phyloP scores from a whole-genome alignment of 2,113 vertebrate species.

The Xiphorhynchus elegans region DNA sequence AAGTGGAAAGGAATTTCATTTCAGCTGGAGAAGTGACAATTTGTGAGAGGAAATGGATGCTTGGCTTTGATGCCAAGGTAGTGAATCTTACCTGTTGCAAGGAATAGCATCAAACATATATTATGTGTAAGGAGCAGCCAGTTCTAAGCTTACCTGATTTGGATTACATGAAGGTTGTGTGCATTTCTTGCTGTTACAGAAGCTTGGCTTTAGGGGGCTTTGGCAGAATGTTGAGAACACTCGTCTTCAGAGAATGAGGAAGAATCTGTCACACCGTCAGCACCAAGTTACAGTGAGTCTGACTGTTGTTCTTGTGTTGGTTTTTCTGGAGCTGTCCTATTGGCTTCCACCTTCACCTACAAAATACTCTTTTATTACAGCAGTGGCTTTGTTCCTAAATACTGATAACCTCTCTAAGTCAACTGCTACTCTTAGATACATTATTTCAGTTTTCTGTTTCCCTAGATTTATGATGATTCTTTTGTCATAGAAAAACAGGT shows the following conservation, averaged over 20 bases:
- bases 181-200: constrained; percentile 64
- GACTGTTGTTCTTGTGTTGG: background rate
- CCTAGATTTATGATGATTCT: background rate
- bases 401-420: background rate
- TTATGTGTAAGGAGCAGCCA: background rate
- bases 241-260: constrained; percentile 73
- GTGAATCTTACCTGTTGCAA: background rate
- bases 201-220: constrained; percentile 74
- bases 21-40: background rate
- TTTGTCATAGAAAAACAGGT: background rate
- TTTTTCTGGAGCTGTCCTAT: background rate
- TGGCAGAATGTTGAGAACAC: constrained; percentile 60
- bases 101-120: background rate
- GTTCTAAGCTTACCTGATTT: background rate
- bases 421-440: background rate
- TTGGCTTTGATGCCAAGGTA: background rate
- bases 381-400: background rate
- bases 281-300: constrained; percentile 60
- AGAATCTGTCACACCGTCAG: constrained; percentile 79
- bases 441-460: background rate
- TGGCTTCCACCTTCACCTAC: background rate
- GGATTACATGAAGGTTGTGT: background rate
- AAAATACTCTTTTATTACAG: background rate
- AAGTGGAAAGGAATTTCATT: background rate
- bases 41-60: background rate